Evolutionary conservation across 37 sponge, comb jelly and placozoan species (phyloP).

Genomic region (Beroe ovata): DNA sequence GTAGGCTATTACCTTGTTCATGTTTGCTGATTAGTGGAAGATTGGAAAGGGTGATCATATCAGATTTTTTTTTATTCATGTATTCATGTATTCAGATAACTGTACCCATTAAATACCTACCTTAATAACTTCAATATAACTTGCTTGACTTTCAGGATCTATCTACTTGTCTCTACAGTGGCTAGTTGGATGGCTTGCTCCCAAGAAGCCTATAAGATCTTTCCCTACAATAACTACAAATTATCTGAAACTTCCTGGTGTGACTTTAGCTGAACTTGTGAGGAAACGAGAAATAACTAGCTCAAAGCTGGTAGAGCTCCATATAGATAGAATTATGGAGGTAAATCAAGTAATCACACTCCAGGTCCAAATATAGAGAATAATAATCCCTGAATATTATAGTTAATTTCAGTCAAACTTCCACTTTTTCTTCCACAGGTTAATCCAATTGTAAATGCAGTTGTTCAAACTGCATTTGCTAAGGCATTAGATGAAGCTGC

Average conservation of each 20-base stretch:
- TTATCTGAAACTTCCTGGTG: constrained; percentile 66
- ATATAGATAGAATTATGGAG: constrained; percentile 71
- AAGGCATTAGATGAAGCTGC: constrained; percentile 67
- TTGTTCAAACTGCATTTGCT: constrained; percentile 66
- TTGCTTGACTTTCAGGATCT: too few species aligned
- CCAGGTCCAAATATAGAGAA: too few species aligned
- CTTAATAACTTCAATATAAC: too few species aligned
- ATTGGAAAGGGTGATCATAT: too few species aligned
- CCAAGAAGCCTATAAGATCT: neutral
- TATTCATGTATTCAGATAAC: too few species aligned
- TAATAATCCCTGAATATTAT: too few species aligned
- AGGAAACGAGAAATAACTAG: constrained; percentile 67
- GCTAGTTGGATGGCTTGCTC: constrained; percentile 46
- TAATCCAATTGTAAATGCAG: constrained; percentile 47
- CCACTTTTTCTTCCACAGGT: too few species aligned
- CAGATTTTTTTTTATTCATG: too few species aligned
- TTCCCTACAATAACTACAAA: neutral
- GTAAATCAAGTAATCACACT: too few species aligned
- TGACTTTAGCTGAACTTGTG: constrained; percentile 64
- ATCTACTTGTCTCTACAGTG: constrained; percentile 34
- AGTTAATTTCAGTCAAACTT: too few species aligned
- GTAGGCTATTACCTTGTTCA: neutral
- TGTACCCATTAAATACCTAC: too few species aligned
- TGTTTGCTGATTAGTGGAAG: neutral
- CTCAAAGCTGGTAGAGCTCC: constrained; percentile 58